Conservation (phyloP, 2,113 vertebrate species). For the Heterocephalus glaber region DNA sequence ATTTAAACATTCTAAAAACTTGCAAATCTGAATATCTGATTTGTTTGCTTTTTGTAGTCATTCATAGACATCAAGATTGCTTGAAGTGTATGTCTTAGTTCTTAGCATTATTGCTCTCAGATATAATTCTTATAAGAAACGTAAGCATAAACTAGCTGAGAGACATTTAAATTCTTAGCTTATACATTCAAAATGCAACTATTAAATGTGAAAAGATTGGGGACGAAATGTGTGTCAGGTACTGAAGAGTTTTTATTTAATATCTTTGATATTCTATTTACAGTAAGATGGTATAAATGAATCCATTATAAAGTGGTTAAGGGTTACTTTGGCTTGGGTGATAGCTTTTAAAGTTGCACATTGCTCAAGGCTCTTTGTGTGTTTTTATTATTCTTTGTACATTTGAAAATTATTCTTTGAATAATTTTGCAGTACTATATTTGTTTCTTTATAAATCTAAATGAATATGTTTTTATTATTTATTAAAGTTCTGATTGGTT, state of each 20-base stretch:
- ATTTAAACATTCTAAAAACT: background rate
- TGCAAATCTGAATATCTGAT: conserved; percentile 59
- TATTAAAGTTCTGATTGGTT: conserved; percentile 63
- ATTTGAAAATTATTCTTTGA: conserved; percentile 77
- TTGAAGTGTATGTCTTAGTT: conserved; percentile 71
- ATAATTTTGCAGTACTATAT: conserved; percentile 65
- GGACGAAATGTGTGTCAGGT: conserved; percentile 69
- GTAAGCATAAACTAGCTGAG: conserved; percentile 48
- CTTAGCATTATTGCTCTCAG: conserved; percentile 64
- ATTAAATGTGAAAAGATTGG: conserved; percentile 77
- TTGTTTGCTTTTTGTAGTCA: conserved; percentile 62
- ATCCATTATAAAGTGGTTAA: conserved; percentile 74
- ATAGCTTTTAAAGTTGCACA: conserved; percentile 71
- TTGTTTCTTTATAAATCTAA: conserved; percentile 70
- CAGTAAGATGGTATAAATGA: conserved; percentile 67
- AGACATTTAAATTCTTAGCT: conserved; percentile 65
- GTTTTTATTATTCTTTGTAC: conserved; percentile 79
- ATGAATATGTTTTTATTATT: conserved; percentile 76
- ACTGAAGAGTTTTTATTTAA: conserved; percentile 72
- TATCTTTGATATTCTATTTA: conserved; percentile 49
- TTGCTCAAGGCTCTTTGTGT: conserved; percentile 70
- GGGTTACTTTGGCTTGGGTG: conserved; percentile 74
- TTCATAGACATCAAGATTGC: conserved; percentile 55
- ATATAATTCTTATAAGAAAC: conserved; percentile 22
- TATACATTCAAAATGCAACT: conserved; percentile 56